phyloP scores from a whole-genome alignment of 1,140 invertebrate species.

The Scylla paramamosain region DNA sequence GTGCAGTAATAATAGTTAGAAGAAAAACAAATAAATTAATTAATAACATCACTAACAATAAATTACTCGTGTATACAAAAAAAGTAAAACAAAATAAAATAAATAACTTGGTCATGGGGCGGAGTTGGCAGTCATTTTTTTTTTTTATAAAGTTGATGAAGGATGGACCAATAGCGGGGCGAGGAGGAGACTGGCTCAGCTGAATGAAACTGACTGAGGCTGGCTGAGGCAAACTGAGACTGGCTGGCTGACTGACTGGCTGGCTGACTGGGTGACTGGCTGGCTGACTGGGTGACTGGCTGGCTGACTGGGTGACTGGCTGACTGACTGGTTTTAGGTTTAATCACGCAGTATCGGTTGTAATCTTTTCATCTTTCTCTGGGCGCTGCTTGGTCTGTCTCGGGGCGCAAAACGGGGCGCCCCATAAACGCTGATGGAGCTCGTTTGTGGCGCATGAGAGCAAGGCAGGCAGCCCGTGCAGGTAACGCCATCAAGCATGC shows the following conservation, averaged over 20 bases:
- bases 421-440: not conserved
- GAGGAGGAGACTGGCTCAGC: not conserved
- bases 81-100: no score
- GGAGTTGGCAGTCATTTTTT: not conserved
- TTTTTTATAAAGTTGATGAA: not conserved
- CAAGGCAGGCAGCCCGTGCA: not conserved
- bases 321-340: not conserved
- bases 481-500: not conserved
- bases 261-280: not conserved
- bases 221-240: not conserved
- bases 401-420: not conserved
- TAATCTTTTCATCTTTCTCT: conserved; percentile 23
- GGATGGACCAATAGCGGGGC: not conserved
- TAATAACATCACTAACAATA: no score
- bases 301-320: no score
- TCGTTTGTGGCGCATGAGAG: not conserved
- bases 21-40: no score
- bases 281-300: no score
- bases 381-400: not conserved
- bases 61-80: no score
- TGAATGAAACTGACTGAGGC: not conserved
- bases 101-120: not conserved
- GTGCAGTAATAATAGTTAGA: no score
- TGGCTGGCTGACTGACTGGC: not conserved
- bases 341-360: not conserved